Percentiles rank a stretch among this genome's conserved stretches.
phyloP scores from a whole-genome alignment of 2,113 vertebrate genomes.

The Anarhynchus alexandrinus region DNA sequence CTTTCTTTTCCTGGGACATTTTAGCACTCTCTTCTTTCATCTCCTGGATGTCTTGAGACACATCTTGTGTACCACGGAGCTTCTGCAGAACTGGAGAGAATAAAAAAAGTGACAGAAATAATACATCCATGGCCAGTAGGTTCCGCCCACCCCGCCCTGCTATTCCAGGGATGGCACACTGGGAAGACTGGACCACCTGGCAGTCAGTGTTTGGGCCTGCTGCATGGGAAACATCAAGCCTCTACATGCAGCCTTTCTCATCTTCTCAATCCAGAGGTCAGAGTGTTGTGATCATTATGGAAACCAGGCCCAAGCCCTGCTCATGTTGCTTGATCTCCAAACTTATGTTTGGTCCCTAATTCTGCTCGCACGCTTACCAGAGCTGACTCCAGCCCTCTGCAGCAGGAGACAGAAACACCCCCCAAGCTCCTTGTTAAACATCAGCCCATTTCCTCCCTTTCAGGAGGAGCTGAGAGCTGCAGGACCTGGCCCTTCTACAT shows the following conservation, averaged over 20 bases:
- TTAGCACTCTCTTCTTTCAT: conserved; percentile 90
- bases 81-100: conserved; percentile 79
- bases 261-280: not conserved
- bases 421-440: not conserved
- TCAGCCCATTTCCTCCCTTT: not conserved
- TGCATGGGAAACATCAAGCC: not conserved
- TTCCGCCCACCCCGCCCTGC: not conserved
- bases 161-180: not conserved
- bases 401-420: not conserved
- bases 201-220: not conserved
- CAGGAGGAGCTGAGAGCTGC: not conserved
- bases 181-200: not conserved
- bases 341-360: not conserved
- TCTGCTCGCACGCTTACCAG: not conserved
- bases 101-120: not conserved
- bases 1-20: conserved; percentile 89
- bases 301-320: not conserved
- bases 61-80: conserved; percentile 82
- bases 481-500: not conserved
- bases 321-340: not conserved
- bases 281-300: not conserved
- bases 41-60: conserved; percentile 85
- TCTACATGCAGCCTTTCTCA: not conserved
- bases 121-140: not conserved
- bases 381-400: not conserved